Conservation (phyloP, 1,140 invertebrate genomes). For the Drosophila kurseongensis region DNA sequence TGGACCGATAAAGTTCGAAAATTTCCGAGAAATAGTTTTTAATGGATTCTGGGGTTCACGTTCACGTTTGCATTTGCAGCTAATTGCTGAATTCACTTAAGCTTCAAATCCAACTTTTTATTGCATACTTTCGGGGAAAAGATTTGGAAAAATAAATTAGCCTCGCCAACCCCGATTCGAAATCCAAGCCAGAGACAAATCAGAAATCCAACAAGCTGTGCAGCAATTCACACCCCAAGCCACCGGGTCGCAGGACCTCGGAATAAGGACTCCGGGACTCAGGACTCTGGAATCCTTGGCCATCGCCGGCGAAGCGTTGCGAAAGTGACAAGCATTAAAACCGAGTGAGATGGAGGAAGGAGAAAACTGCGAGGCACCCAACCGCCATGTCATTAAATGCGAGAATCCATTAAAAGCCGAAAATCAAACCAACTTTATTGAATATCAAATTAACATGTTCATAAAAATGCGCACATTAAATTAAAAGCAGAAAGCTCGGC, state of each 20-base stretch:
- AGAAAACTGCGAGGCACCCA: constrained; percentile 33
- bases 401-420: constrained; percentile 80
- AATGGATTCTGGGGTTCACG: neutral
- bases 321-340: constrained; percentile 45
- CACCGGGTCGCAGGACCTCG: neutral
- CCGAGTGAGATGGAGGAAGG: constrained; percentile 5
- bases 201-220: constrained; percentile 75
- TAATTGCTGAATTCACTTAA: constrained; percentile 39
- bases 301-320: constrained; percentile 64
- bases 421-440: constrained; percentile 84
- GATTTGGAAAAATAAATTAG: neutral
- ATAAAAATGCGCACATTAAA: constrained; percentile 83
- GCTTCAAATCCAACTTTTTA: constrained; percentile 16
- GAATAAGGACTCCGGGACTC: neutral
- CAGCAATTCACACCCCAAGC: constrained; percentile 53
- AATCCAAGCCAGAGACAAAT: constrained; percentile 49
- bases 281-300: constrained; percentile 20
- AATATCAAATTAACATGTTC: constrained; percentile 84
- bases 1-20: constrained; percentile 1
- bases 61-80: constrained; percentile 8
- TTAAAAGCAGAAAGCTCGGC: constrained; percentile 54
- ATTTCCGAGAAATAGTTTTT: constrained; percentile 33
- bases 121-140: neutral
- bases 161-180: neutral
- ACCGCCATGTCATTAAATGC: constrained; percentile 73